Base-by-base conservation (phyloP, 2,113 vertebrate species). In the Megaceryle maxima region DNA sequence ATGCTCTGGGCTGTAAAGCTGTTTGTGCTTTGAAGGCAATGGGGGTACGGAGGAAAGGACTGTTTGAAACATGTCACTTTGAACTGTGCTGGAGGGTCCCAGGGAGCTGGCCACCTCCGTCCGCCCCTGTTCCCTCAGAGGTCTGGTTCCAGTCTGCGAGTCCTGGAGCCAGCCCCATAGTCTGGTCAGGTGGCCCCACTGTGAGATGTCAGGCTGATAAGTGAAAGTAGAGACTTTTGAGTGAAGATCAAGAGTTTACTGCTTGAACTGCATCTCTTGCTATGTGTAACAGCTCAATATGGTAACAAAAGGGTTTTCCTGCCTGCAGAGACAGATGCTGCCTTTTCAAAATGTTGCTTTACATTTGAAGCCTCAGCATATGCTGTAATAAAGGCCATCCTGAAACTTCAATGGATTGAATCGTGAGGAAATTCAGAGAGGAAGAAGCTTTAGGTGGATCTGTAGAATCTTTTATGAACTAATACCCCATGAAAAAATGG, bases 131-230 rank as follows among this genome's bases (percentile, higher is more conserved):
- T 92, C 88, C 92, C 95, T 91, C 70, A 1, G 90, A 95, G 96
- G 91, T 97, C 97, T 97, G 97, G 94, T 98, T 94, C 98, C 94
- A 97, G 98, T 97, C 98, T 95, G 97, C 92, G 80, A 97, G 98
- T 98, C 98, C 97, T 98, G 98, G 98, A 98, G 98, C 98, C 98
- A 98, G 97, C 97, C 95, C 95, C 68, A 91, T 96, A 97, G 98
- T 98, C 98, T 94, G 94, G 96, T 97, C 98, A 97, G 97, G 98
- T 98, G 94, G 98, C 98, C 98, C 98, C 98, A 98, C 98, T 98
- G 98, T 96, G 99, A 98, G 98, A 98, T 98, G 98, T 98, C 98
- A 99, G 99, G 97, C 98, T 98, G 98, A 98, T 98, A 98, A 98
- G 98, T 98, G 98, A 98, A 98, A 98, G 95, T 98, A 81, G 95